Evolutionary conservation across 2,888 invertebrate species (phyloP).

Genomic region (Tenthredo mesomela): DNA sequence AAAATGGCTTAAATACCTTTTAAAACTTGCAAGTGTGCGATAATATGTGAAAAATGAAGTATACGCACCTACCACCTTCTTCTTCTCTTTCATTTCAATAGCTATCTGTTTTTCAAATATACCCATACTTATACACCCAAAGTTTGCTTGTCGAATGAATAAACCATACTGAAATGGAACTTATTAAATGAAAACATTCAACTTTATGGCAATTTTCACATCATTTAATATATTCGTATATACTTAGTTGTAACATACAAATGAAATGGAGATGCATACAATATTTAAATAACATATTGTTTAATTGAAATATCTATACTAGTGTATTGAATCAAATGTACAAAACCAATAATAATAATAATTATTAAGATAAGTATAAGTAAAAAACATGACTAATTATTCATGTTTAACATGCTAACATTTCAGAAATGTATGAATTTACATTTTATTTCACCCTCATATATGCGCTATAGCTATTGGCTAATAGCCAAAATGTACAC

Average conservation of each 20-base stretch:
- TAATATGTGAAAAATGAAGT: not conserved
- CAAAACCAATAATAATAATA: not conserved
- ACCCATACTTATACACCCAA: not conserved
- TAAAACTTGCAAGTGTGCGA: not conserved
- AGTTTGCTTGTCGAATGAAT: not conserved
- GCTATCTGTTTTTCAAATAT: too few species aligned
- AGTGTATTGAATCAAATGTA: not conserved
- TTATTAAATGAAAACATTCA: not conserved
- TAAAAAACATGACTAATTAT: not conserved
- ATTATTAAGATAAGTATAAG: not conserved
- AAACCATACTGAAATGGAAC: not conserved
- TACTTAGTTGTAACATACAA: not conserved
- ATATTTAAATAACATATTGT: not conserved
- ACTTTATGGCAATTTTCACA: not conserved
- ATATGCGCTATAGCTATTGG: not conserved
- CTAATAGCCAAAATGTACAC: not conserved
- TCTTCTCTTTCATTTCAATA: too few species aligned
- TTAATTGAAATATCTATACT: not conserved
- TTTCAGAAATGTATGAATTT: conserved; percentile 22
- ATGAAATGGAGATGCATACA: not conserved
- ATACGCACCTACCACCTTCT: not conserved
- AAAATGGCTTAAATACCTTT: not conserved
- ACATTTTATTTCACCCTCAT: not conserved
- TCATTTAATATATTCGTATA: not conserved
- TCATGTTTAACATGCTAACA: conserved; percentile 23